A percentile compares a stretch with the other conserved stretches of the same genome.
Conservation (phyloP, 2,113 vertebrate genomes). For the Chionomys nivalis region DNA sequence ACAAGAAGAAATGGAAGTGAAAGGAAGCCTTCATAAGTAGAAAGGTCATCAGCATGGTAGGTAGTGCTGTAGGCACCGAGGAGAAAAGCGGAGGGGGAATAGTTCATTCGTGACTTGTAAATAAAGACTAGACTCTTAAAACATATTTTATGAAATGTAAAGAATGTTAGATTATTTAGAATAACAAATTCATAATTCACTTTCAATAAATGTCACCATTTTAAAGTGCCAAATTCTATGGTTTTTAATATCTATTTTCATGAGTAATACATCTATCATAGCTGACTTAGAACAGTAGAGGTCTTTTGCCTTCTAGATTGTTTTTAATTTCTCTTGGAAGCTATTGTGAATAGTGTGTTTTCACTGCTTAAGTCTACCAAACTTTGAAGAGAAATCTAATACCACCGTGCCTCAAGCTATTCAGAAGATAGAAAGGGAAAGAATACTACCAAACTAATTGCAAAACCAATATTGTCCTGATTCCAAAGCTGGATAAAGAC, state of each 20-base stretch:
- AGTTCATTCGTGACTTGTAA: neutral
- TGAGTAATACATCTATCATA: neutral
- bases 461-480: neutral
- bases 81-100: neutral
- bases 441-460: neutral
- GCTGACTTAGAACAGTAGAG: neutral
- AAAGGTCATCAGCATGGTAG: neutral
- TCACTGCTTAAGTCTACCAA: neutral
- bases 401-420: neutral
- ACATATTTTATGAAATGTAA: neutral
- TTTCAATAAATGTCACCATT: neutral
- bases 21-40: neutral
- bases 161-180: neutral
- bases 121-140: neutral
- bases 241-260: neutral
- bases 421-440: neutral
- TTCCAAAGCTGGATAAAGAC: neutral
- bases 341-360: neutral
- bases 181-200: neutral
- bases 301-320: neutral
- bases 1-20: conserved; percentile 6
- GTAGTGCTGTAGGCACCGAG: neutral
- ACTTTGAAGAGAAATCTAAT: neutral
- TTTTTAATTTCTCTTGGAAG: neutral
- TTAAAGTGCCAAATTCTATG: conserved; percentile 25